Evolutionary conservation across 2,888 invertebrate species (phyloP).

Genomic region (Plemyria rubiginata): DNA sequence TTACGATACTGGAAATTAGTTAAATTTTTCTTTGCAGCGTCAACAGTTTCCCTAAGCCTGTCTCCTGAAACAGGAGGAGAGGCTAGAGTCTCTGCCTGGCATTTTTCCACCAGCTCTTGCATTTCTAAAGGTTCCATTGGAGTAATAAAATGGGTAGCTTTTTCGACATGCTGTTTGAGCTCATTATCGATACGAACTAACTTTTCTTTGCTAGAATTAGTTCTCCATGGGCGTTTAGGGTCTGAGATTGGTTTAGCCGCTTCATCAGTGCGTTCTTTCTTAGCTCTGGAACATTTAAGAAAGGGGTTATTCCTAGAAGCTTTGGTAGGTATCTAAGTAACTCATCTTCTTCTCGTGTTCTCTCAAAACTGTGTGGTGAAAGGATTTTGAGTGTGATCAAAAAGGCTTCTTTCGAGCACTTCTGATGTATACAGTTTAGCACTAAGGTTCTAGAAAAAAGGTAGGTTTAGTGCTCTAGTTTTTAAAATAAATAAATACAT

Average conservation of each 20-base stretch:
- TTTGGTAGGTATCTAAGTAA: background rate
- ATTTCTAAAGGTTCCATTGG: conserved; percentile 64
- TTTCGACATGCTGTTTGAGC: conserved; percentile 67
- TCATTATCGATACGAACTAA: conserved; percentile 69
- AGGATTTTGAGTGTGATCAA: no score
- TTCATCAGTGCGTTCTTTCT: conserved; percentile 45
- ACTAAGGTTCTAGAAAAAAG: no score
- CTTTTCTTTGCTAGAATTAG: conserved; percentile 68
- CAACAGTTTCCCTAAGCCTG: conserved; percentile 64
- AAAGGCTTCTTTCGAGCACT: no score
- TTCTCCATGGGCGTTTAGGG: conserved; percentile 74
- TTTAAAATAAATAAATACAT: no score
- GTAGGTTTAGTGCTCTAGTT: no score
- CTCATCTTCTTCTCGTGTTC: no score
- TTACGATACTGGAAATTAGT: conserved; percentile 73
- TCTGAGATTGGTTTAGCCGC: conserved; percentile 48
- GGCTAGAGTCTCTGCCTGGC: conserved; percentile 50
- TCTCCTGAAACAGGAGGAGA: conserved; percentile 51
- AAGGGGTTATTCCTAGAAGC: background rate
- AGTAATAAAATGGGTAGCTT: conserved; percentile 52
- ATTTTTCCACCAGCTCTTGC: conserved; percentile 62
- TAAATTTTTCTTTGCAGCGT: conserved; percentile 66
- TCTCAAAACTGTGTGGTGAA: no score
- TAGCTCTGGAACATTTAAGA: conserved; percentile 53
- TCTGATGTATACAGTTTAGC: no score